phyloP scores from a whole-genome alignment of 2,797 vertebrate genomes.

The Macropus fuliginosus region DNA sequence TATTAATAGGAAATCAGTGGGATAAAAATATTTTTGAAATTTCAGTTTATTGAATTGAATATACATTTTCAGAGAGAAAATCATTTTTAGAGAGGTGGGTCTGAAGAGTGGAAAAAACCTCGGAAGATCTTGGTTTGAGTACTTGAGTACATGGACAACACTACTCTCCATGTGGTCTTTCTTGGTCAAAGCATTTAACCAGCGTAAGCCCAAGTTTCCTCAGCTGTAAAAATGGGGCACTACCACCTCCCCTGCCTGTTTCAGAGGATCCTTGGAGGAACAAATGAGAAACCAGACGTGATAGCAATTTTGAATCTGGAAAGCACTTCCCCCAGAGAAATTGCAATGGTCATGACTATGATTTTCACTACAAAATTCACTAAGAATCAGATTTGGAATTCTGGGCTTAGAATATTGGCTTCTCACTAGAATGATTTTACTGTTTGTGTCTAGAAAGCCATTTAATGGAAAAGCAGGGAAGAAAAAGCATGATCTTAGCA shows the following conservation, averaged over 20 bases:
- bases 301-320: neutral
- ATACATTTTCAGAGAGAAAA: conserved; percentile 27
- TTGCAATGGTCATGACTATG: neutral
- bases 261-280: neutral
- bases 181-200: neutral
- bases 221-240: neutral
- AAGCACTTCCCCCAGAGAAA: neutral
- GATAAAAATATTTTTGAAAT: conserved; percentile 46
- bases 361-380: neutral
- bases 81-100: neutral
- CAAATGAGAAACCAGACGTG: neutral
- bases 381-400: neutral
- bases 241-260: neutral
- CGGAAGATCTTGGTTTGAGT: neutral
- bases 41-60: conserved; percentile 43
- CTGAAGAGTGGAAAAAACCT: neutral
- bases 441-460: conserved; percentile 40
- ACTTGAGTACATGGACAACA: neutral
- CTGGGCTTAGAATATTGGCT: conserved; percentile 28
- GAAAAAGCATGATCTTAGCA: conserved; percentile 44
- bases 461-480: conserved; percentile 33
- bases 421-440: conserved; percentile 22
- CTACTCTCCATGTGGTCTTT: neutral
- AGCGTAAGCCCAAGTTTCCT: neutral
- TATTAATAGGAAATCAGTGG: conserved; percentile 25